Evolutionary conservation across 2,888 invertebrate species (phyloP).

Genomic region (Pheosia gnoma): DNA sequence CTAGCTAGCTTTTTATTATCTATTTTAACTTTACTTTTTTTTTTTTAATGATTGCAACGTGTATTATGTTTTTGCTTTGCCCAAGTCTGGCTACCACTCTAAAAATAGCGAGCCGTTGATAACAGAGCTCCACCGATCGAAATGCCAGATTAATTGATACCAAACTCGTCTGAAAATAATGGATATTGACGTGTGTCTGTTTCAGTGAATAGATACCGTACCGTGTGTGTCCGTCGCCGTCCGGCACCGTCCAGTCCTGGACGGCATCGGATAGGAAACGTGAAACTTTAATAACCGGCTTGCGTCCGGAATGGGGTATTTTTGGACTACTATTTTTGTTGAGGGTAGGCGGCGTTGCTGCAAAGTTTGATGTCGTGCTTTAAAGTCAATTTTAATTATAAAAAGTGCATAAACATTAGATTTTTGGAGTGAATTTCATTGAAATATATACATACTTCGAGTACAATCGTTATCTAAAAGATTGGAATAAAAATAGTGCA

Average conservation of each 20-base stretch:
- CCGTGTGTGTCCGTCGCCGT: constrained; percentile 25
- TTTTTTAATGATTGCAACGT: neutral
- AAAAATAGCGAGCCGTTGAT: neutral
- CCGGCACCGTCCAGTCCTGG: constrained; percentile 27
- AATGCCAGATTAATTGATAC: constrained; percentile 1
- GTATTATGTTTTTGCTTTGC: neutral
- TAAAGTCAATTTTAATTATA: too few relatives aligned
- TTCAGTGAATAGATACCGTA: constrained; percentile 24
- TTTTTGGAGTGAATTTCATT: too few relatives aligned
- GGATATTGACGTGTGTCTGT: constrained; percentile 44
- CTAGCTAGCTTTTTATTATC: too few relatives aligned
- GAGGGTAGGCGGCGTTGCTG: too few relatives aligned
- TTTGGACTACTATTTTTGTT: constrained; percentile 10
- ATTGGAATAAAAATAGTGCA: too few relatives aligned
- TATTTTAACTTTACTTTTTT: too few relatives aligned
- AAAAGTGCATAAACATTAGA: too few relatives aligned
- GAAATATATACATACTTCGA: too few relatives aligned
- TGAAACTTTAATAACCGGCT: constrained; percentile 59
- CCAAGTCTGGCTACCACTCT: neutral
- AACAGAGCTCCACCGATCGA: neutral
- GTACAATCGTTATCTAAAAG: too few relatives aligned
- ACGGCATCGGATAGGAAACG: constrained; percentile 31
- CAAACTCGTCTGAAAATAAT: constrained; percentile 20
- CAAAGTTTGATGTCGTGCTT: too few relatives aligned
- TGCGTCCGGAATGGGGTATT: constrained; percentile 19